A percentile compares a stretch with the other conserved stretches of the same genome.
Evolutionary conservation across 2,888 invertebrate species (phyloP).

Genomic region (Arrhopalites spinosus): DNA sequence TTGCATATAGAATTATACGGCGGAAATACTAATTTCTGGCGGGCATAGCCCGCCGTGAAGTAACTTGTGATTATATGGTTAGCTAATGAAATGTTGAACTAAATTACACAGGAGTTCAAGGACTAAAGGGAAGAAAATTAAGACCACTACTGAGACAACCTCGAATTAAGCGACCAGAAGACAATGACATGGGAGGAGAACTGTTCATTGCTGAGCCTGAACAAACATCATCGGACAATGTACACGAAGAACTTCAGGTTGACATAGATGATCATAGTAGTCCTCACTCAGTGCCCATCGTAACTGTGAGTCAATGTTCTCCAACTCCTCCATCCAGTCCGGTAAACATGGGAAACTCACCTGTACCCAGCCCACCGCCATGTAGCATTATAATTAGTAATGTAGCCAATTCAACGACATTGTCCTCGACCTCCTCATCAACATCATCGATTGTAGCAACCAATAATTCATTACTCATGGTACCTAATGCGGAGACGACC

Average conservation of each 20-base stretch:
- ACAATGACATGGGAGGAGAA: constrained; percentile 38
- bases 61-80: too few relatives aligned
- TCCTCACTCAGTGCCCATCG: constrained; percentile 50
- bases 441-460: too few relatives aligned
- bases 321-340: constrained; percentile 56
- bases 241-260: not conserved
- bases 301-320: constrained; percentile 54
- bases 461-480: constrained; percentile 25
- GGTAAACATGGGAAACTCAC: constrained; percentile 5
- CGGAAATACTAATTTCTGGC: too few relatives aligned
- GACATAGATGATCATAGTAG: constrained; percentile 19
- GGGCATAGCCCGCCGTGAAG: too few relatives aligned
- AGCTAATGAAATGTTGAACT: too few relatives aligned
- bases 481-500: constrained; percentile 14
- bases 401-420: not conserved
- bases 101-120: constrained; percentile 17
- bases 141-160: constrained; percentile 71
- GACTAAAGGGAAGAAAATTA: constrained; percentile 61
- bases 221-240: not conserved
- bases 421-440: not conserved
- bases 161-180: constrained; percentile 63
- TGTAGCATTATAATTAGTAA: not conserved
- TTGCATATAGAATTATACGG: too few relatives aligned
- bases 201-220: constrained; percentile 27
- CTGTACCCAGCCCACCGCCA: not conserved